phyloP scores from a whole-genome alignment of 2,797 vertebrate species.

The Prionace glauca region DNA sequence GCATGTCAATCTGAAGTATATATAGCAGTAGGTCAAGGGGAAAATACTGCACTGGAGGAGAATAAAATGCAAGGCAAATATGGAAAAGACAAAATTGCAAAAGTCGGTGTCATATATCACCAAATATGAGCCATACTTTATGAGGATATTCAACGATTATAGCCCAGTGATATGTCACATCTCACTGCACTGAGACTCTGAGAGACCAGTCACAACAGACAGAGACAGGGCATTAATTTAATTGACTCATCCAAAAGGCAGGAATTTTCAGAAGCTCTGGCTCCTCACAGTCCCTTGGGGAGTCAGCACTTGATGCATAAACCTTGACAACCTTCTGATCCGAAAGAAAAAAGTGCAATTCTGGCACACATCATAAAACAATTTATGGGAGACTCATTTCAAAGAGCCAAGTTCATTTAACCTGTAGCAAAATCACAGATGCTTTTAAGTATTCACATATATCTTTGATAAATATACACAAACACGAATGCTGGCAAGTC shows the following conservation, averaged over 20 bases:
- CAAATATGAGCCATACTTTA: neutral
- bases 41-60: too few relatives aligned
- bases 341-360: neutral
- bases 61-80: neutral
- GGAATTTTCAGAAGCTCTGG: neutral
- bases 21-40: neutral
- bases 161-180: slow-evolving; percentile 22
- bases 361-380: neutral
- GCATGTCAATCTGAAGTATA: neutral
- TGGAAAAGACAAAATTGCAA: neutral
- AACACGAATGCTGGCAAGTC: neutral
- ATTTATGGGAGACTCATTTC: neutral
- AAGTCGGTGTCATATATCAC: neutral
- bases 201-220: slow-evolving; percentile 18
- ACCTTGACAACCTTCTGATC: slow-evolving; percentile 10
- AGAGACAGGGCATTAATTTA: slow-evolving; percentile 27
- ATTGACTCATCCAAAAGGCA: slow-evolving; percentile 6
- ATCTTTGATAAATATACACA: neutral
- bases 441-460: neutral
- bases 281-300: slow-evolving; percentile 25
- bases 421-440: neutral
- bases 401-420: slow-evolving; percentile 14
- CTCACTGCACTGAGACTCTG: neutral
- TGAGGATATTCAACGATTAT: slow-evolving; percentile 2
- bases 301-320: neutral